These are phyloP conservation scores for Drosophila pachea DNA, from an alignment of 1,140 invertebrate genomes.

Conservation along the genomic window DNA sequence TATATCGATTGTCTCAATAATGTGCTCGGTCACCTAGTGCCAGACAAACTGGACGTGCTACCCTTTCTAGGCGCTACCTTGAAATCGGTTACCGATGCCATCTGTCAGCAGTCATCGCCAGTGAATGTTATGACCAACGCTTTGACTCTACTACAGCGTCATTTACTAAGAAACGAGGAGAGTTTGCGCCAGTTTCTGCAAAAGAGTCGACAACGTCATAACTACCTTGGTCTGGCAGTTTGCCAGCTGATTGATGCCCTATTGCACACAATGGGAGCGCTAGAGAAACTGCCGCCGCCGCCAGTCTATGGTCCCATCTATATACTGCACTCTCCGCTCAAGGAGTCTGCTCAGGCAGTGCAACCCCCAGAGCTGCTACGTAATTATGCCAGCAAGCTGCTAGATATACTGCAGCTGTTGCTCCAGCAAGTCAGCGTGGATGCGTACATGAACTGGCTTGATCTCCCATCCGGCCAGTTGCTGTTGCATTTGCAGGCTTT, in stretches of 20 bases:
- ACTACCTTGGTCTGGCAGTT: slow-evolving; percentile 42
- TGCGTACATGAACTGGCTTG: slow-evolving; percentile 63
- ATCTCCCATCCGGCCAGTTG: slow-evolving; percentile 32
- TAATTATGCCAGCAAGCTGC: slow-evolving; percentile 13
- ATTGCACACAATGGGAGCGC: not conserved
- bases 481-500: slow-evolving; percentile 46
- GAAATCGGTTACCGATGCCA: slow-evolving; percentile 9
- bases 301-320: slow-evolving; percentile 21
- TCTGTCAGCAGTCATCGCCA: slow-evolving; percentile 3
- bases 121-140: not conserved
- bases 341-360: not conserved
- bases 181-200: slow-evolving; percentile 3
- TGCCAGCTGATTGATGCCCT: slow-evolving; percentile 14
- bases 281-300: not conserved
- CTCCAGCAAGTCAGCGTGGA: slow-evolving; percentile 55
- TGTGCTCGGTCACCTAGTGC: slow-evolving; percentile 4
- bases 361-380: not conserved
- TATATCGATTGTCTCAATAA: slow-evolving; percentile 39
- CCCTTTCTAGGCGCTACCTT: slow-evolving; percentile 6
- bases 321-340: not conserved
- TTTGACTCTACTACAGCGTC: slow-evolving; percentile 31
- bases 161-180: slow-evolving; percentile 28
- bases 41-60: slow-evolving; percentile 8
- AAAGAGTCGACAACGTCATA: not conserved
- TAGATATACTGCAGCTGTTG: slow-evolving; percentile 59